These are phyloP conservation scores for Motacilla tschutschensis DNA, from an alignment of 2,113 vertebrate species.

Conservation along the genomic window DNA sequence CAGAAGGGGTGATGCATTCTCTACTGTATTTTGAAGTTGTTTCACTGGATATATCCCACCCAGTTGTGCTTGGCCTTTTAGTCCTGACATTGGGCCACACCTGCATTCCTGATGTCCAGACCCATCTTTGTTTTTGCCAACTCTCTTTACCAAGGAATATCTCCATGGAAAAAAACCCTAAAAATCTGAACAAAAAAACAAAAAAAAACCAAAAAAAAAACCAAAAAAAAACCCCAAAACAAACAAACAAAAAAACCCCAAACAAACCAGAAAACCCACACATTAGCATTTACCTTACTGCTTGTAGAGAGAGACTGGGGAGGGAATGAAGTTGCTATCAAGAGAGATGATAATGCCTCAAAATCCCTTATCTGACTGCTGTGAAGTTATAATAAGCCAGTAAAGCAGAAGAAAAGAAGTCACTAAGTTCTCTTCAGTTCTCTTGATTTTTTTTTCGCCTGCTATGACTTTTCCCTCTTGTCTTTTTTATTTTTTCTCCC, in stretches of 20 bases:
- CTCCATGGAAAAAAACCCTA: not conserved
- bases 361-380: constrained; percentile 55
- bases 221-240: too few relatives aligned
- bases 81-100: constrained; percentile 50
- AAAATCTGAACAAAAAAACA: not conserved
- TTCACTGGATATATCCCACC: constrained; percentile 47
- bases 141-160: constrained; percentile 26
- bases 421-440: constrained; percentile 8
- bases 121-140: constrained; percentile 57
- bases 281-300: constrained; percentile 46
- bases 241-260: too few relatives aligned
- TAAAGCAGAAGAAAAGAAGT: not conserved
- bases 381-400: constrained; percentile 65
- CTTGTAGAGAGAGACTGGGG: not conserved
- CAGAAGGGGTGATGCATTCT: constrained; percentile 56
- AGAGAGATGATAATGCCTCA: constrained; percentile 17
- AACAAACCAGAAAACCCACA: not conserved
- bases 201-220: not conserved
- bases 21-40: constrained; percentile 46
- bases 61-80: constrained; percentile 48
- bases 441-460: not conserved
- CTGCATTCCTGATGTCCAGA: constrained; percentile 60
- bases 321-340: constrained; percentile 18
- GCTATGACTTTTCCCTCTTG: not conserved
- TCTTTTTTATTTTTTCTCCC: not conserved